Evolutionary conservation across 2,888 invertebrate species (phyloP).

Genomic region (Melinaea marsaeus): DNA sequence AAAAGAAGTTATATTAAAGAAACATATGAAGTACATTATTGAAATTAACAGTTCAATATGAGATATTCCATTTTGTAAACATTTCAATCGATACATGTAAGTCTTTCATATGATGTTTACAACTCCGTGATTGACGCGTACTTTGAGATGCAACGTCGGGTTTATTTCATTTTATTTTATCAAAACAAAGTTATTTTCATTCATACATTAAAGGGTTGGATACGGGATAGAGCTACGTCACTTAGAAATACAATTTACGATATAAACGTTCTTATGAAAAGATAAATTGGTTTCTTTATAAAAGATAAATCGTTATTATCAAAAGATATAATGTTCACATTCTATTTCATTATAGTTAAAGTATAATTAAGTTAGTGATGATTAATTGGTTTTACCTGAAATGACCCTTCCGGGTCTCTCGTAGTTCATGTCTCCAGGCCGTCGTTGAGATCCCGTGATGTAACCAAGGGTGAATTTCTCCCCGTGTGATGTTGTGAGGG

Average conservation of each 20-base stretch:
- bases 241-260: too few relatives aligned
- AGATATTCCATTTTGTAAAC: not conserved
- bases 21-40: not conserved
- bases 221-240: too few relatives aligned
- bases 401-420: slow-evolving; percentile 83
- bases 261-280: too few relatives aligned
- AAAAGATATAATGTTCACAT: too few relatives aligned
- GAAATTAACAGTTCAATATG: not conserved
- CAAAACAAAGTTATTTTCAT: slow-evolving; percentile 12
- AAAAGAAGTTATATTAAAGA: not conserved
- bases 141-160: slow-evolving; percentile 13
- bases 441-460: slow-evolving; percentile 89
- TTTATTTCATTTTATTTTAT: slow-evolving; percentile 1
- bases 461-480: slow-evolving; percentile 88
- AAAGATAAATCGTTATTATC: too few relatives aligned
- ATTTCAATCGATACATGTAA: not conserved
- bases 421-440: slow-evolving; percentile 87
- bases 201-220: not conserved
- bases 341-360: too few relatives aligned
- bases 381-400: slow-evolving; percentile 57
- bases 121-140: slow-evolving; percentile 19
- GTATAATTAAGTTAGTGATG: not conserved
- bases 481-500: slow-evolving; percentile 43
- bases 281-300: too few relatives aligned
- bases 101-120: slow-evolving; percentile 12